Evolutionary conservation across 1,140 invertebrate species (phyloP), one percentile per base, ranked within the genome.

Genomic region (Aphaenogaster floridana): DNA sequence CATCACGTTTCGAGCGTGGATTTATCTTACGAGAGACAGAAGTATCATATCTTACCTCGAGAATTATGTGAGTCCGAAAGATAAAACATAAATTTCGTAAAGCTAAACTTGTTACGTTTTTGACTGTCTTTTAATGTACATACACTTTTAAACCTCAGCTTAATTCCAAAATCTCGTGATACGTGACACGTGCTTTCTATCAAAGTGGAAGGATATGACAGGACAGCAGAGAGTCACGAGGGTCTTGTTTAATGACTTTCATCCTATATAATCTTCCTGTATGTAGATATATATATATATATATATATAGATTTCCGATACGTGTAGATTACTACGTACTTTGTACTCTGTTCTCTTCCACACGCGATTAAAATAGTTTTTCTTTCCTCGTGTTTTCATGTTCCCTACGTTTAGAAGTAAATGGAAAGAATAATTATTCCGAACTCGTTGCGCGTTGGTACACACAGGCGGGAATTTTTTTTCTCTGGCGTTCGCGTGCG

Each of bases 391-490:
- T 1, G 2, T 13, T 9, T 34, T 8, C 13, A 13, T 13, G 8
- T 8, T 79, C 7, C 5, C 17, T 21, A 13, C 17, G 34, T 68
- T 81, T 45, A 71, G 21, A 8, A 42, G 9, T 21, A 71, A 81
- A 28, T 17, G 36, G 13, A 48, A 50, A 1, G 50, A 71, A 34
- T 36, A 28, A 81, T 69, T 68, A 52, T 52, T 80, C 36, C 21
- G 9, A 80, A 54, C 64, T 59, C 54, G 48, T 80, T 42, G 85
- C 85, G 80, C 85, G 88, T 69, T 81, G 48, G 78, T 77, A 72
- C 64, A 28, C 17, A 68, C 57, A 77, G 74, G 74, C 52, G 59
- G 21, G 21, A 59, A 39, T 80, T 86, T 80, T 86, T 86, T 45
- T 28, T 42, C 66, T 52, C 45, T 17, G 13, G n/a, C 57, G 57